Evolutionary conservation across 2,888 invertebrate genomes (phyloP).

Genomic region (Macroteleia sp.): DNA sequence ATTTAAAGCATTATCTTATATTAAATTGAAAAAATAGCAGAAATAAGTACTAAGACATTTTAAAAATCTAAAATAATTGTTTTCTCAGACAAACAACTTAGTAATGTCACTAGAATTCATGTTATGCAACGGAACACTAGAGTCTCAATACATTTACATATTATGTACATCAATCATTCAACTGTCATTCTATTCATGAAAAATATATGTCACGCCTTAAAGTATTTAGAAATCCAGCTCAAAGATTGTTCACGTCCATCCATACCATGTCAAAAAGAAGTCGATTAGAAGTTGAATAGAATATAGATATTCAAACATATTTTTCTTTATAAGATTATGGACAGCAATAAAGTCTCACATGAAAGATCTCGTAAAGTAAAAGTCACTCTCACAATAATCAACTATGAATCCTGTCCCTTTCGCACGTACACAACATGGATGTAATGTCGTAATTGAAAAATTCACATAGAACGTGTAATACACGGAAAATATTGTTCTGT

Average conservation of each 20-base stretch:
- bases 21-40: no score
- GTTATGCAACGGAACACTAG: constrained; percentile 37
- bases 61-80: no score
- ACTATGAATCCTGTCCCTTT: constrained; percentile 40
- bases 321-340: constrained; percentile 9
- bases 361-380: constrained; percentile 33
- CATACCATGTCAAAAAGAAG: no score
- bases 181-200: constrained; percentile 32
- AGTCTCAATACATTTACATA: constrained; percentile 34
- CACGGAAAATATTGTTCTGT: constrained; percentile 52
- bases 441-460: constrained; percentile 37
- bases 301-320: no score
- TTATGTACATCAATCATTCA: constrained; percentile 40
- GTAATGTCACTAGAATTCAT: no score
- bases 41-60: no score
- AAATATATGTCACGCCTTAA: constrained; percentile 37
- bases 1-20: no score
- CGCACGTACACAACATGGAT: constrained; percentile 33
- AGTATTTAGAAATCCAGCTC: constrained; percentile 23
- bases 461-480: constrained; percentile 43
- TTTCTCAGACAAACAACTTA: no score
- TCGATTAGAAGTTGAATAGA: no score
- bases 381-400: constrained; percentile 51
- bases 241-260: neutral
- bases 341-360: constrained; percentile 27